Conservation (phyloP, 2,797 vertebrate species). For the Thamnophis elegans region DNA sequence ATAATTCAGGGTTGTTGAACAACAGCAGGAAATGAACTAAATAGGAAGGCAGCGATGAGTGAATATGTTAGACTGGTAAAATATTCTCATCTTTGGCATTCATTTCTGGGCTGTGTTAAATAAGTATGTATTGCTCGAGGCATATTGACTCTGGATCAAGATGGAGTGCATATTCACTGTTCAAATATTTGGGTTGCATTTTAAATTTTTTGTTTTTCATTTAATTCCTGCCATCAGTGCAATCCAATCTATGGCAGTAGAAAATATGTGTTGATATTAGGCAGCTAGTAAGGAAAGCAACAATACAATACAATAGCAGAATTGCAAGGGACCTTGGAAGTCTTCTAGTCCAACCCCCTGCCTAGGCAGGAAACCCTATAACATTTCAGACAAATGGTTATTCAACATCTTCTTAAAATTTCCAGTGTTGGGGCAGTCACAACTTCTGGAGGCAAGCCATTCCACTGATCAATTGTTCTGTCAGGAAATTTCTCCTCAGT, state of each 20-base stretch:
- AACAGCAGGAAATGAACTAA: background rate
- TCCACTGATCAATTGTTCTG: no score
- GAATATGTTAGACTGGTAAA: background rate
- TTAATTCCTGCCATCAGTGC: slow-evolving; percentile 26
- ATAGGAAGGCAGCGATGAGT: background rate
- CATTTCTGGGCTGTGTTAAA: slow-evolving; percentile 13
- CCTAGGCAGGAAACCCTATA: no score
- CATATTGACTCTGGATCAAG: slow-evolving; percentile 10
- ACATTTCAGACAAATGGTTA: no score
- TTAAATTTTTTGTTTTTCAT: slow-evolving; percentile 19
- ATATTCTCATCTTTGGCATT: background rate
- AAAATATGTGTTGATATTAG: background rate
- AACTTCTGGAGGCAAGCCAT: no score
- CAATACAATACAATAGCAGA: no score
- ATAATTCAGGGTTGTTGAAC: slow-evolving; percentile 1
- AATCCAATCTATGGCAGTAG: slow-evolving; percentile 10
- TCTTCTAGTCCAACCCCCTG: no score
- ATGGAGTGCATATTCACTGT: background rate
- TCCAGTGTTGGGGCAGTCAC: no score
- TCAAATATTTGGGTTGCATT: background rate
- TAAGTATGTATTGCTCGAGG: slow-evolving; percentile 1
- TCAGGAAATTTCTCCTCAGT: no score
- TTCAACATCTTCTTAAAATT: no score
- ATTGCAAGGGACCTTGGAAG: no score
- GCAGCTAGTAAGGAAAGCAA: background rate